Percentiles rank a stretch among this genome's conserved stretches.
These are phyloP conservation scores for Rhodophaea formosa DNA, from an alignment of 2,888 invertebrate genomes.

Conservation along the genomic window DNA sequence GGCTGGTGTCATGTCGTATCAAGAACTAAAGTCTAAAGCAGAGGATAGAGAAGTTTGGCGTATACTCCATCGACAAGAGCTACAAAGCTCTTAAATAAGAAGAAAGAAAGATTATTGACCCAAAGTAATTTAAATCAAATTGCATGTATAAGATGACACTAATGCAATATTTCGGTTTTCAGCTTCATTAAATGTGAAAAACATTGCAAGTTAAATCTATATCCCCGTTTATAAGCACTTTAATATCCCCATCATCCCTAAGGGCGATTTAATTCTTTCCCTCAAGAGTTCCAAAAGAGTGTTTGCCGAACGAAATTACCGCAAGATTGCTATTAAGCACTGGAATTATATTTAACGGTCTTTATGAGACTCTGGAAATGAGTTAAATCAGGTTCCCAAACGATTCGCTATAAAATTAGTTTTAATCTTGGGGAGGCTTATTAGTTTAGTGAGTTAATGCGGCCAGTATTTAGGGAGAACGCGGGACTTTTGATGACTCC, in stretches of 20 bases:
- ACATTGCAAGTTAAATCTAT: too few species aligned
- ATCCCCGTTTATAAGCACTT: background rate
- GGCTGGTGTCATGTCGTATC: too few species aligned
- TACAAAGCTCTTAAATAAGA: too few species aligned
- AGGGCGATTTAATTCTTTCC: conserved; percentile 1
- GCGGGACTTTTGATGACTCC: background rate
- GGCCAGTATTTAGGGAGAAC: background rate
- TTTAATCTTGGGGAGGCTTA: conserved; percentile 16
- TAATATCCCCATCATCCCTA: background rate
- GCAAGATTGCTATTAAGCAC: conserved; percentile 15
- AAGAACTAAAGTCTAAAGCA: too few species aligned
- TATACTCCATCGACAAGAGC: too few species aligned
- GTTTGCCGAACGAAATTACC: conserved; percentile 12
- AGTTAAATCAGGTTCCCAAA: conserved; percentile 15
- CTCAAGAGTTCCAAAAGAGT: conserved; percentile 7
- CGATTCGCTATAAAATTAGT: conserved; percentile 18
- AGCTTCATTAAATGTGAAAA: too few species aligned
- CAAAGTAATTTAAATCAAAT: too few species aligned
- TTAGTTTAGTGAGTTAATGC: conserved; percentile 13
- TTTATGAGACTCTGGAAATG: conserved; percentile 6
- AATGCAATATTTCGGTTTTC: too few species aligned
- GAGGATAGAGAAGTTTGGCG: too few species aligned
- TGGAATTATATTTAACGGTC: conserved; percentile 17
- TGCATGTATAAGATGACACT: too few species aligned
- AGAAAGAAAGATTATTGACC: too few species aligned